Evolutionary conservation across 2,797 vertebrate genomes (phyloP), one percentile per base, ranked within the genome.

Genomic region (Alca torda): DNA sequence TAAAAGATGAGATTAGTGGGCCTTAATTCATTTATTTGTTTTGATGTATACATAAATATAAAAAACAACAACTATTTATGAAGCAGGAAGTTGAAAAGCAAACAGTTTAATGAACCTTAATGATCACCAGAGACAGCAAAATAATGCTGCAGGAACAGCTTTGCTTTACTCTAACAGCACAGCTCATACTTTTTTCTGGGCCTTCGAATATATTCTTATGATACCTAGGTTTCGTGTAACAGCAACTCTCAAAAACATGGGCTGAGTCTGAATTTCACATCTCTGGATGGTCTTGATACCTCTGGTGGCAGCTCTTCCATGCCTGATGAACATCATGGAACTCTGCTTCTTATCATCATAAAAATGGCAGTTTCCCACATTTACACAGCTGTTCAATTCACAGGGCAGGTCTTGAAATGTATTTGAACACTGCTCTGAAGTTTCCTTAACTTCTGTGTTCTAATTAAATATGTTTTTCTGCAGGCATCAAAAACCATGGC

Each of bases 351-450:
- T 48, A 57, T 37, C 61, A 64, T 20, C 74, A 79, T 45, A 56
- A 80, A 93, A 79, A 73, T 5, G 23, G 33, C 84, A 79, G 20
- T 64, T 93, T 84, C 61, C 81, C 56, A 80, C 79, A 80, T 96
- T 95, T 87, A 81, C 65, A 93, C 82, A 95, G 90, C 65, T 93
- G 73, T 54, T 95, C 67, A 57, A 90, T 79, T 89, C 78, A 90
- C 13, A 64, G 24, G 39, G 41, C 53, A 89, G 53, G 64, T 51
- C 50, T 51, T 73, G 35, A 72, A 69, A 83, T 31, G 28, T 23
- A 93, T 96, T 57, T 93, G 48, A 95, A 89, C 54, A 26, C 43
- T 80, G 15, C 35, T 75, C 68, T 92, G 53, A 94, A 88, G 81
- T 90, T 85, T 92, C 67, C 78, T 75, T 78, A 75, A 83, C 48